Percentiles rank a stretch among this genome's conserved stretches.
Evolutionary conservation across 2,113 vertebrate species (phyloP).

Genomic region (Glareola pratincola): DNA sequence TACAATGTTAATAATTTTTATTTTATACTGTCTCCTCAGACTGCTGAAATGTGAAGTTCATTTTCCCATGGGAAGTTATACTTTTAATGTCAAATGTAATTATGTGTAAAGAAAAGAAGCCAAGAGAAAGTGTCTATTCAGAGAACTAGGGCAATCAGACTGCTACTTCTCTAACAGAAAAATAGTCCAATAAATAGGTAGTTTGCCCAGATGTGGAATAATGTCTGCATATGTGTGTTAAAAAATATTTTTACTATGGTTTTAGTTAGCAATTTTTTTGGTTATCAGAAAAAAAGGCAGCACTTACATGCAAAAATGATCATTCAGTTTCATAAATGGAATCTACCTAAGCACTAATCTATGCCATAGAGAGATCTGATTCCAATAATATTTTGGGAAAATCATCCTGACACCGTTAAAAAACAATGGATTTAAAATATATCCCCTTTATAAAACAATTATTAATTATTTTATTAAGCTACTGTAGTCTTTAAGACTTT

Average conservation of each 20-base stretch:
- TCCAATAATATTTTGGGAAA: not conserved
- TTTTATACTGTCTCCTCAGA: conserved; percentile 6
- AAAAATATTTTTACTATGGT: not conserved
- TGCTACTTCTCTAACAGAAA: not conserved
- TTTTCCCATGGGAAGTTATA: conserved; percentile 25
- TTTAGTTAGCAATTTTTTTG: not conserved
- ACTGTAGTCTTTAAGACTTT: not conserved
- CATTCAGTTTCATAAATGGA: not conserved
- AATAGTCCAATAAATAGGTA: not conserved
- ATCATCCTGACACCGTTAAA: not conserved
- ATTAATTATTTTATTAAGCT: not conserved
- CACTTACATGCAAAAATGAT: not conserved
- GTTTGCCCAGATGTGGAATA: not conserved
- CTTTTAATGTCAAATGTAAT: conserved; percentile 42
- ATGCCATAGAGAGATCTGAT: not conserved
- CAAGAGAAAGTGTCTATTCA: not conserved
- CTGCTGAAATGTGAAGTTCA: not conserved
- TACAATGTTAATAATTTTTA: conserved; percentile 12
- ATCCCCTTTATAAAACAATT: not conserved
- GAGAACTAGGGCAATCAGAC: not conserved
- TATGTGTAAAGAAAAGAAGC: conserved; percentile 16
- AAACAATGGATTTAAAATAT: not conserved
- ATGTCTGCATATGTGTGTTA: not conserved
- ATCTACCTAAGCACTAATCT: not conserved
- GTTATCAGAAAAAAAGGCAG: not conserved